phyloP scores from a whole-genome alignment of 92 coral and sea anemone genomes.

The Zoanthus sansibaricus region DNA sequence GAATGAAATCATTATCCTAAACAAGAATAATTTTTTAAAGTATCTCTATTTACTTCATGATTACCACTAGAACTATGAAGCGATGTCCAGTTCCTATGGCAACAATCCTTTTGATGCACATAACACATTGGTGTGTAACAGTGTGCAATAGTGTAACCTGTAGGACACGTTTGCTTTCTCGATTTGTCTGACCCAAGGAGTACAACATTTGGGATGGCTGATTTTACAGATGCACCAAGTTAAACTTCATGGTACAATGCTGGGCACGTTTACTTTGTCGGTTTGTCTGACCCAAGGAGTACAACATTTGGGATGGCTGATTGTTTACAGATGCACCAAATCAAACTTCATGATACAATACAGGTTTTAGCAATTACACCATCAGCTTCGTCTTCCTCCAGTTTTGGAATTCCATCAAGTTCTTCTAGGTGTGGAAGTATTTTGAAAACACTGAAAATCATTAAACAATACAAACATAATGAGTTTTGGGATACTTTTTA shows the following conservation, averaged over 20 bases:
- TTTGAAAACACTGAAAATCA: constrained; percentile 76
- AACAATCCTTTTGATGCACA: too few relatives aligned
- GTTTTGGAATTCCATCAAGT: constrained; percentile 92
- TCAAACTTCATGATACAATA: constrained; percentile 63
- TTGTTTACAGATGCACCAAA: not conserved
- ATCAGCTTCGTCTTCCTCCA: constrained; percentile 74
- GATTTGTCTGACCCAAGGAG: not conserved
- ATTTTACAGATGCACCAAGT: not conserved
- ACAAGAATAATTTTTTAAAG: too few relatives aligned
- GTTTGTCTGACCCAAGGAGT: not conserved
- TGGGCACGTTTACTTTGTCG: too few relatives aligned
- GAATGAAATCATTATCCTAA: not conserved
- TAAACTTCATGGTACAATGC: constrained; percentile 63
- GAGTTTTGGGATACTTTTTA: not conserved
- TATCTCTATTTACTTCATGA: too few relatives aligned
- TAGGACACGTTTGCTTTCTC: too few relatives aligned
- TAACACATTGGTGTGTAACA: too few relatives aligned
- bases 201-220: not conserved
- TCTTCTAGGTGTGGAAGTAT: constrained; percentile 79
- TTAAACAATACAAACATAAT: not conserved
- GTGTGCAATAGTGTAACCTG: too few relatives aligned
- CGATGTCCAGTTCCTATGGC: too few relatives aligned
- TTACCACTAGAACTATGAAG: too few relatives aligned
- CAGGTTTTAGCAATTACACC: constrained; percentile 68
- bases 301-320: not conserved